These are phyloP conservation scores for Tanypteryx hageni DNA, from an alignment of 2,888 invertebrate genomes.

Conservation along the genomic window DNA sequence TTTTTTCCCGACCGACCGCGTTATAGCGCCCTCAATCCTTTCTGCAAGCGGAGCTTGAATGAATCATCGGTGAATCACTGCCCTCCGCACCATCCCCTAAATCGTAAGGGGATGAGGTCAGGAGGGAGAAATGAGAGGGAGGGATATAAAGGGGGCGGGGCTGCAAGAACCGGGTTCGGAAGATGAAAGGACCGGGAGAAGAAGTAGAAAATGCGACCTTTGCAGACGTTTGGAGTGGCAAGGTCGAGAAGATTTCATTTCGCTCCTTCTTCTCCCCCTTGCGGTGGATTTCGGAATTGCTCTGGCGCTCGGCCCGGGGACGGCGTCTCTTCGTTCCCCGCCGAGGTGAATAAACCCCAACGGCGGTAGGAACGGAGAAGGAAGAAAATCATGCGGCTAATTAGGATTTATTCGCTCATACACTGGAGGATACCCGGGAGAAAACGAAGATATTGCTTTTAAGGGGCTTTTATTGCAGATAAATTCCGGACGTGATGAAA, in stretches of 20 bases:
- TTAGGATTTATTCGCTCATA: neutral
- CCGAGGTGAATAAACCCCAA: neutral
- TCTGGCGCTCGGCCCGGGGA: neutral
- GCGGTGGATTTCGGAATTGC: neutral
- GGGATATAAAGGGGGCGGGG: neutral
- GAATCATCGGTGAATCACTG: slow-evolving; percentile 46
- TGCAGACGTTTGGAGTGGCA: neutral
- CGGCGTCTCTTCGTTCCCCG: neutral
- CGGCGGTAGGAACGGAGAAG: neutral
- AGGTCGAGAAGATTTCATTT: neutral
- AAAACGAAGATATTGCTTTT: neutral
- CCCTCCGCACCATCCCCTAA: neutral
- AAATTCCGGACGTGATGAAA: neutral
- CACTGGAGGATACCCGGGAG: neutral
- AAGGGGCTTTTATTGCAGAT: neutral
- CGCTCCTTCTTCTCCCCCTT: neutral
- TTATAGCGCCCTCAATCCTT: too few relatives aligned
- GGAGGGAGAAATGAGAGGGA: too few relatives aligned
- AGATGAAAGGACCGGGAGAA: neutral
- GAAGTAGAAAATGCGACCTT: slow-evolving; percentile 8
- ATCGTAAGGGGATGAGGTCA: neutral
- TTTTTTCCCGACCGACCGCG: neutral
- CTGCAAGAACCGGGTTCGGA: neutral
- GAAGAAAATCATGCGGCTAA: neutral
- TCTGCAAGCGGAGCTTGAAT: slow-evolving; percentile 11